A percentile compares a stretch with the other conserved stretches of the same genome.
These are phyloP conservation scores for Gavia stellata DNA, from an alignment of 2,113 vertebrate genomes.

Conservation along the genomic window DNA sequence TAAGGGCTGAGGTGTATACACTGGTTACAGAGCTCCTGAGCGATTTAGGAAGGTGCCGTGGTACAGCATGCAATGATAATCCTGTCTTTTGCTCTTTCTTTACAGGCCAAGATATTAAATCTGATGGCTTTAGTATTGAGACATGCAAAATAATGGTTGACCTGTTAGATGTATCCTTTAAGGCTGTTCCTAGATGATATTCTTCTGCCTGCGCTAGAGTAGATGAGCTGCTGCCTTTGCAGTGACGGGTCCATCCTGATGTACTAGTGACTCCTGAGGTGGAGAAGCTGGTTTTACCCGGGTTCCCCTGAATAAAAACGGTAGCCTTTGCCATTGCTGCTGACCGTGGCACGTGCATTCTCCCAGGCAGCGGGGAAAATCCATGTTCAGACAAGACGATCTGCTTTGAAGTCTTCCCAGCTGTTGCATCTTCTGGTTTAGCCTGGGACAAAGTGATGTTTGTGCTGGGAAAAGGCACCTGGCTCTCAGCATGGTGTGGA, in stretches of 20 bases:
- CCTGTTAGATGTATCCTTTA: slow-evolving; percentile 90
- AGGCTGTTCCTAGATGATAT: neutral
- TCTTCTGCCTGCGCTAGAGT: neutral
- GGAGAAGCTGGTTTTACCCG: neutral
- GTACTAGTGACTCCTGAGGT: neutral
- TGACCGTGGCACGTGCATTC: fast-evolving
- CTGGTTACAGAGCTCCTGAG: neutral
- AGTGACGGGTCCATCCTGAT: neutral
- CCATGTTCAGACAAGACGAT: neutral
- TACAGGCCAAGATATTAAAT: slow-evolving; percentile 86
- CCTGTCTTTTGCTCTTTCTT: neutral
- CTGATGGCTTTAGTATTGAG: slow-evolving; percentile 88
- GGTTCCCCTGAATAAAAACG: neutral
- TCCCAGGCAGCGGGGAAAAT: neutral
- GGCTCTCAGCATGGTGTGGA: neutral
- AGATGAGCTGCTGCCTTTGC: neutral
- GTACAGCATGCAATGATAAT: neutral
- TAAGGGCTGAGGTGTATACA: neutral
- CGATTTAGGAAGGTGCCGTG: neutral
- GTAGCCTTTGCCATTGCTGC: neutral
- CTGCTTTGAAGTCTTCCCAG: neutral
- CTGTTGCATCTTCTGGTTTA: neutral
- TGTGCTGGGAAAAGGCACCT: neutral
- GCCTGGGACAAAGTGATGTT: neutral
- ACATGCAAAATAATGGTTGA: slow-evolving; percentile 87